Base-by-base conservation (phyloP, 1,140 invertebrate species). In the Batillaria attramentaria region DNA sequence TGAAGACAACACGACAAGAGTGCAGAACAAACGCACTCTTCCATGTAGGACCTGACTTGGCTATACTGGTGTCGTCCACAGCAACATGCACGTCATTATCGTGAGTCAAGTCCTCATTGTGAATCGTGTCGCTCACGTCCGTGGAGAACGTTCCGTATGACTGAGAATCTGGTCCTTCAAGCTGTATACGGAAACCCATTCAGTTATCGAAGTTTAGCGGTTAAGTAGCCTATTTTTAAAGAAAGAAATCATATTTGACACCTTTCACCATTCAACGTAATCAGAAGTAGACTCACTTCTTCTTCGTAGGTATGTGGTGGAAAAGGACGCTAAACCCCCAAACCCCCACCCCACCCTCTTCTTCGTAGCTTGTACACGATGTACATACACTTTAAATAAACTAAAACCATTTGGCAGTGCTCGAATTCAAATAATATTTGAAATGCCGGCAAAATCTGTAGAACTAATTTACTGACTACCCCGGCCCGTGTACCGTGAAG, bases 1-100 rank as follows among this genome's bases (percentile, higher is more conserved):
- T 78, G 62, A 69, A 72, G 20, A 81, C 2, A 5, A 79, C 65
- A 4, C 80, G 81, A 37, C 75, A 46, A 18, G 39, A n/a, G 69
- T 82, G 46, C 10, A 73, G 18, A 6, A 84, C 70, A 28, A 83
- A 46, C 2, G 76, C 65, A 3, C 79, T 66, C 77, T 82, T 82
- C 83, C 83, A 84, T 50, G 42, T 13, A 69, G 66, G 24, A 57
- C 18, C 31, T 54, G 28, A 10, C 18, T 24, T 31, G 16, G 42
- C 33, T 46, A 13, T 2, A 37, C 37, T 20, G 24, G n/a, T n/a
- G n/a, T n/a, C n/a, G n/a, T n/a, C n/a, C 57, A n/a, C n/a, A n/a
- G 60, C 31, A 24, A 20, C 16, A 60, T 10, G 24, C 65, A 3
- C 37, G 20, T 1, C 35, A 60, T 3, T n/a, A 2, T 20, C 0